phyloP scores from a whole-genome alignment of 2,888 invertebrate species.

The Cistogaster globosa region DNA sequence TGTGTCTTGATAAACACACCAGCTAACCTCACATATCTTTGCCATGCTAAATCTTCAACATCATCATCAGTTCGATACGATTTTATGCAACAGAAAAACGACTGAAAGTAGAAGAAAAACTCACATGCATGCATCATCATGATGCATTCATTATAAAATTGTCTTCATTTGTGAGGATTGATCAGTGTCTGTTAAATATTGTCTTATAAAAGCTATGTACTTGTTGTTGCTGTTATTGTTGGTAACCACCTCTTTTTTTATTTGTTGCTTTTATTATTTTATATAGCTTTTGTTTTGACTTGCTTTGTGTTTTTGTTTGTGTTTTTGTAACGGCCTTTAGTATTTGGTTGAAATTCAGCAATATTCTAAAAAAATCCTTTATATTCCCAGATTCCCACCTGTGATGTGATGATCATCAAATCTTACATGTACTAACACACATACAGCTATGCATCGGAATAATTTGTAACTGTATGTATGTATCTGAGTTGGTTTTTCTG shows the following conservation, averaged over 20 bases:
- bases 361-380: slow-evolving; percentile 27
- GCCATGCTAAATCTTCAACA: slow-evolving; percentile 38
- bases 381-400: slow-evolving; percentile 74
- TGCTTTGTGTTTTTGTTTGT: neutral
- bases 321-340: slow-evolving; percentile 60
- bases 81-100: slow-evolving; percentile 36
- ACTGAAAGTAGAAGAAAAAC: neutral
- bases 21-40: slow-evolving; percentile 26
- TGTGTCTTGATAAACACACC: too few relatives aligned
- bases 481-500: neutral
- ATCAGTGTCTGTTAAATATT: slow-evolving; percentile 66
- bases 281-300: slow-evolving; percentile 42
- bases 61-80: slow-evolving; percentile 54
- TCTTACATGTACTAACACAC: slow-evolving; percentile 1
- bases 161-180: slow-evolving; percentile 65
- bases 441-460: slow-evolving; percentile 1
- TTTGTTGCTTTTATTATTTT: slow-evolving; percentile 34
- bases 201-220: slow-evolving; percentile 34
- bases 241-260: slow-evolving; percentile 47
- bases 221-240: neutral
- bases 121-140: slow-evolving; percentile 48
- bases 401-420: slow-evolving; percentile 60
- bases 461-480: slow-evolving; percentile 42
- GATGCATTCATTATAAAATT: slow-evolving; percentile 66
- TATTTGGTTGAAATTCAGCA: slow-evolving; percentile 51